Percentiles rank a stretch among this genome's conserved stretches.
Evolutionary conservation across 2,113 vertebrate species (phyloP).

Genomic region (Pitta sordida): DNA sequence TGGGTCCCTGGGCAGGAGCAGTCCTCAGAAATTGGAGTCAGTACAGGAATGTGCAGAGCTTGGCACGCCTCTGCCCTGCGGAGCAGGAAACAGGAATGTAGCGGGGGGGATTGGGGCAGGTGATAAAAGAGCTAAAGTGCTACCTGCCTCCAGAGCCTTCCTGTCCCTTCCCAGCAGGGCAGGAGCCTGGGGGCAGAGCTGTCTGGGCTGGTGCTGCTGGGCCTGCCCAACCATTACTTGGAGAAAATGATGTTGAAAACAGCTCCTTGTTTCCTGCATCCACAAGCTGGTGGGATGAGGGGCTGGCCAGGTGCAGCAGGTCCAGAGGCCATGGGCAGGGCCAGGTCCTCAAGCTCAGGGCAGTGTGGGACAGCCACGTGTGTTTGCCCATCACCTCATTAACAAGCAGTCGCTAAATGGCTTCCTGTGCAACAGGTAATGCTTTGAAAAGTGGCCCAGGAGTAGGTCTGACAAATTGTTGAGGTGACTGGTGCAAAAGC

Average conservation of each 20-base stretch:
- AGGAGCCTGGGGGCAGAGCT: slow-evolving; percentile 5
- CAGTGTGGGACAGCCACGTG: neutral
- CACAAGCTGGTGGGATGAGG: neutral
- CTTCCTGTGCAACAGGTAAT: neutral
- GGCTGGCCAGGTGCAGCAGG: neutral
- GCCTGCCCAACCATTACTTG: neutral
- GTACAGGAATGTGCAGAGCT: neutral
- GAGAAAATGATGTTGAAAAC: neutral
- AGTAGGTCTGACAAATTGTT: slow-evolving; percentile 54
- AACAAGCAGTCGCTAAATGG: neutral
- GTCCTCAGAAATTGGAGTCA: neutral
- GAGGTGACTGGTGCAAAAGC: neutral
- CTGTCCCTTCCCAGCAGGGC: neutral
- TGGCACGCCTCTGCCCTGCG: slow-evolving; percentile 37
- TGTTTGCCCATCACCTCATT: neutral
- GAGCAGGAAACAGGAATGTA: slow-evolving; percentile 38
- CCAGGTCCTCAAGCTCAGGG: neutral
- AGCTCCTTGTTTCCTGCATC: neutral
- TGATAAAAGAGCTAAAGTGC: slow-evolving; percentile 49
- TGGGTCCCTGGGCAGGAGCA: neutral
- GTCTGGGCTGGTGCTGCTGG: neutral
- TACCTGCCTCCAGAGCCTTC: slow-evolving; percentile 35
- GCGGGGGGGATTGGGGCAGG: neutral
- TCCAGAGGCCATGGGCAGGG: neutral
- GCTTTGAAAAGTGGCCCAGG: neutral